A percentile compares a stretch with the other conserved stretches of the same genome.
Evolutionary conservation across 2,113 vertebrate species (phyloP).

Genomic region (Neolamprologus brichardi): DNA sequence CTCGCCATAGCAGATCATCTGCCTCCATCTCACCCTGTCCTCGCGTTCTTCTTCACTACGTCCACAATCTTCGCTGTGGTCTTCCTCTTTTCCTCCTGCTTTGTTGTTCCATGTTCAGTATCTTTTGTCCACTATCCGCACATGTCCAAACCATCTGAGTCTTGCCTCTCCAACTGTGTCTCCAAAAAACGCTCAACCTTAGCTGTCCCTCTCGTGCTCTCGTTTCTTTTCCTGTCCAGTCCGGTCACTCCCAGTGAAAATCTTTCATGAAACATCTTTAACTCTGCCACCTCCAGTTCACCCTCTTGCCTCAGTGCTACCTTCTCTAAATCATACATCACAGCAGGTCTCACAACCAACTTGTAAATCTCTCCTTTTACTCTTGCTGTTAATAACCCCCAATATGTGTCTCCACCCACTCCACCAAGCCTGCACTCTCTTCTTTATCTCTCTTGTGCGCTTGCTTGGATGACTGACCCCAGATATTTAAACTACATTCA

Average conservation of each 20-base stretch:
- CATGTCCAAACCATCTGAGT: background rate
- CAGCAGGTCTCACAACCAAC: background rate
- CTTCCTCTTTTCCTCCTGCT: background rate
- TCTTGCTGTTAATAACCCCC: background rate
- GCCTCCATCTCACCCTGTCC: background rate
- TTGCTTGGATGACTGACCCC: background rate
- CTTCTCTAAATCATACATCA: background rate
- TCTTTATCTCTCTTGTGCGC: background rate
- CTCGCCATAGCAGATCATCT: background rate
- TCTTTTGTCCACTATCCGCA: background rate
- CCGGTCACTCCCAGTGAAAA: background rate
- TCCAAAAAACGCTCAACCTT: background rate
- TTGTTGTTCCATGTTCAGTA: background rate
- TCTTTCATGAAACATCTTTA: background rate
- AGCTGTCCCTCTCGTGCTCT: background rate
- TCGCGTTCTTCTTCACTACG: background rate
- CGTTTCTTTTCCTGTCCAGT: background rate
- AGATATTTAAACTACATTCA: background rate
- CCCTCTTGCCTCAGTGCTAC: background rate
- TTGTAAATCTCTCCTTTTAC: background rate
- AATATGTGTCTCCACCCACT: background rate
- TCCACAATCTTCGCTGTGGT: background rate
- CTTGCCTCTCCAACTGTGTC: background rate
- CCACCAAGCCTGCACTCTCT: background rate
- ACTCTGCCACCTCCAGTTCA: background rate